Conservation (phyloP, 2,888 invertebrate genomes). For the Junonia oenone region DNA sequence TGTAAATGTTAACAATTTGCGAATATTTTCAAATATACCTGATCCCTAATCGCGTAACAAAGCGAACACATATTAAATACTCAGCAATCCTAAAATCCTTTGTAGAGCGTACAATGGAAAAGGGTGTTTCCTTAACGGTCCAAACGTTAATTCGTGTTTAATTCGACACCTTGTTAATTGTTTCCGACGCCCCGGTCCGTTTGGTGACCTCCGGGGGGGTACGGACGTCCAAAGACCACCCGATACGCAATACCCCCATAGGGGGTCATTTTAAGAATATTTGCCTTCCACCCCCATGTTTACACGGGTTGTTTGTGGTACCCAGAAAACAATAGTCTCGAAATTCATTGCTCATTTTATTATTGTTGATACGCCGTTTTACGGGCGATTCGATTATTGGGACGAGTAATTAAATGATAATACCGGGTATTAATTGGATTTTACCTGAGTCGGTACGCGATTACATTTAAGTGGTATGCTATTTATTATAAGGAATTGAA, state of each 20-base stretch:
- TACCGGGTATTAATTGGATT: constrained; percentile 76
- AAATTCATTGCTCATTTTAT: constrained; percentile 80
- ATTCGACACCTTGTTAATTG: constrained; percentile 81
- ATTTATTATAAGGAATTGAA: constrained; percentile 38
- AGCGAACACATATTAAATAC: constrained; percentile 75
- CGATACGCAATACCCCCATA: constrained; percentile 41
- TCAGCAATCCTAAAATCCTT: constrained; percentile 76
- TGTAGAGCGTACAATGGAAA: constrained; percentile 74
- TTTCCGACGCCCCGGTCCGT: constrained; percentile 73
- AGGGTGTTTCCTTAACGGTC: constrained; percentile 76
- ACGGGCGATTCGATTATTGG: constrained; percentile 78
- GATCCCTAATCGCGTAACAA: constrained; percentile 55
- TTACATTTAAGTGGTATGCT: constrained; percentile 48
- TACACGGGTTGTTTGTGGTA: constrained; percentile 76
- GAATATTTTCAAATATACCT: constrained; percentile 25
- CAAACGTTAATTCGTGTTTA: constrained; percentile 77
- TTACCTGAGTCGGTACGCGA: constrained; percentile 56
- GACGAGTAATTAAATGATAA: constrained; percentile 78
- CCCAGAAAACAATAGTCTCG: constrained; percentile 78
- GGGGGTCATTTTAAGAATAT: constrained; percentile 78
- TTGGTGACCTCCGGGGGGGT: constrained; percentile 70
- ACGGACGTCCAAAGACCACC: constrained; percentile 57
- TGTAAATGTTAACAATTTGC: constrained; percentile 7
- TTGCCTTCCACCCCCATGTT: constrained; percentile 71
- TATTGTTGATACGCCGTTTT: constrained; percentile 78